Percentiles rank a stretch among this genome's conserved stretches.
phyloP scores from a whole-genome alignment of 2,888 invertebrate species.

The Callosobruchus maculatus region DNA sequence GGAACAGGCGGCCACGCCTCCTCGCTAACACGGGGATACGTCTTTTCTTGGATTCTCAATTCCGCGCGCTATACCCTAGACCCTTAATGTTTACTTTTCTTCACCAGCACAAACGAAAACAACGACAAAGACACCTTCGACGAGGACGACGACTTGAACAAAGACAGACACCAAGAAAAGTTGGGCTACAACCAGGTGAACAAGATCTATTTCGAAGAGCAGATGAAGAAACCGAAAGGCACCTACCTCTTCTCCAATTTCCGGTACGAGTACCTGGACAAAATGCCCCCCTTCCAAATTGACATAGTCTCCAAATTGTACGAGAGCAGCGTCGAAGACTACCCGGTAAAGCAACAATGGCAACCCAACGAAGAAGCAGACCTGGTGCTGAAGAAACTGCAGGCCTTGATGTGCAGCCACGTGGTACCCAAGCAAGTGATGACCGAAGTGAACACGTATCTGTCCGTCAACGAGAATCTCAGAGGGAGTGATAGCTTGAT shows the following conservation, averaged over 20 bases:
- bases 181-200: conserved; percentile 33
- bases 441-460: conserved; percentile 59
- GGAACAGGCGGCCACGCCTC: too few species aligned
- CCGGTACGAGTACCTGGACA: conserved; percentile 51
- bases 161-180: conserved; percentile 33
- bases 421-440: conserved; percentile 55
- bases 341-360: conserved; percentile 21
- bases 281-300: conserved; percentile 52
- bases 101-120: conserved; percentile 13
- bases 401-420: conserved; percentile 59
- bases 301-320: conserved; percentile 42
- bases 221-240: conserved; percentile 31
- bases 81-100: neutral
- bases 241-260: conserved; percentile 49
- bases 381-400: conserved; percentile 44
- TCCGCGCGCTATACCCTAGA: too few species aligned
- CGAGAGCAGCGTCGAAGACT: conserved; percentile 34
- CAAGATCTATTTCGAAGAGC: conserved; percentile 30
- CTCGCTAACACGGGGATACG: too few species aligned
- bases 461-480: conserved; percentile 55
- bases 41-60: too few species aligned
- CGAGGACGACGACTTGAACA: conserved; percentile 27
- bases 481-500: conserved; percentile 55
- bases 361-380: conserved; percentile 35
- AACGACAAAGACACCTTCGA: conserved; percentile 13